Evolutionary conservation across 1,140 invertebrate genomes (phyloP).

Genomic region (Drosophila ogumai): DNA sequence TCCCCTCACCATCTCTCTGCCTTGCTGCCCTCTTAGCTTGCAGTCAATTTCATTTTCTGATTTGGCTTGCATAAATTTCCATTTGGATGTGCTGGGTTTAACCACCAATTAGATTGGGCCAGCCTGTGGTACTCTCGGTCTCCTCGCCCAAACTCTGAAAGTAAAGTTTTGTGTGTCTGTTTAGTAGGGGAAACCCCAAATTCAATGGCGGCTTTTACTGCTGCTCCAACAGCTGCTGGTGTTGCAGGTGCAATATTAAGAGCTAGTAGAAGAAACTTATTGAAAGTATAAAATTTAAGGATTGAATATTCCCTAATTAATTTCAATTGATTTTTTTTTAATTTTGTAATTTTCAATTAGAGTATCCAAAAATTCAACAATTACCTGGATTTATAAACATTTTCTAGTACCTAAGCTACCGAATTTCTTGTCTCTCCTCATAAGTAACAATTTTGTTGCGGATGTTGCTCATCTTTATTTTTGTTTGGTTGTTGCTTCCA

Average conservation of each 20-base stretch:
- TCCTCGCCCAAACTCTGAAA: neutral
- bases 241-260: conserved; percentile 9
- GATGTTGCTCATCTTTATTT: conserved; percentile 7
- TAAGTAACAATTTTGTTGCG: conserved; percentile 11
- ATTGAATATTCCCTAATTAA: too few species aligned
- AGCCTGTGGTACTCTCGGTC: conserved; percentile 30
- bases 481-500: conserved; percentile 21
- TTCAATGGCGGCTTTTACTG: conserved; percentile 4
- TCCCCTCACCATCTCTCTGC: neutral
- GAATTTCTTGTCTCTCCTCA: conserved; percentile 1
- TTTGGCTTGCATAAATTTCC: conserved; percentile 27
- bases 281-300: neutral
- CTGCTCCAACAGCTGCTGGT: neutral
- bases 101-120: conserved; percentile 65
- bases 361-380: neutral
- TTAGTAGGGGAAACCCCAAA: conserved; percentile 12
- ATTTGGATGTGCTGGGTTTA: conserved; percentile 50
- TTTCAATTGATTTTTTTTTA: too few species aligned
- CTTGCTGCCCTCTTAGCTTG: neutral
- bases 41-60: conserved; percentile 53
- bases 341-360: too few species aligned
- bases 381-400: conserved; percentile 9
- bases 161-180: conserved; percentile 16
- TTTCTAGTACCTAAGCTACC: conserved; percentile 7
- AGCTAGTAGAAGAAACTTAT: neutral